Base-by-base conservation (phyloP, 2,797 vertebrate species). In the Potorous gilbertii region DNA sequence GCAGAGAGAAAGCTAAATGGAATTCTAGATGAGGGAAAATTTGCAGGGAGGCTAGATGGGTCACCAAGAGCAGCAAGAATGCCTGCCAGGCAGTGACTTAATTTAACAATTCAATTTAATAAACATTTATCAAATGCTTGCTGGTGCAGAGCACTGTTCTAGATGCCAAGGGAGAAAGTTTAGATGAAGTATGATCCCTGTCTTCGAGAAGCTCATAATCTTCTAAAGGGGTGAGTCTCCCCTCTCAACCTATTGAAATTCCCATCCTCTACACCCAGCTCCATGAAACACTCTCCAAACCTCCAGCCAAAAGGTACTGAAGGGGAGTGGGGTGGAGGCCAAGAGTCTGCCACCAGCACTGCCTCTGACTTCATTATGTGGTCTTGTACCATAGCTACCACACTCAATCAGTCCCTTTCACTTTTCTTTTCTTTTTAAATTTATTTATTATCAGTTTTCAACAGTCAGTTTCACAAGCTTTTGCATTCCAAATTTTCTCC, bases 11-110 rank as follows among this genome's bases (percentile, higher is more conserved):
- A 90, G 24, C 54, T 31, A 90, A 55, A 55, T 55, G 18, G 54
- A 55, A 90, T 87, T 87, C 74, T 87, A 90, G n/a, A 90, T 90
- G 54, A 54, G 90, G 28, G n/a, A 90, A 90, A 90, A 90, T 90
- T 90, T 2, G 13, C 52, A 90, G 52, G 54, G 31, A 90, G 56
- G 91, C 34, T 29, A 34, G 93, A 74, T 59, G 16, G 89, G 24
- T 74, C 93, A 62, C 28, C 54, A 90, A 55, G 54, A 90, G 54
- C 50, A 54, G 34, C 54, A 90, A 55, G 50, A 90, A 90, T 90
- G 90, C 74, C 74, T 87, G 74, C 90, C 54, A 90, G 90, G 90
- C 90, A 90, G 54, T 31, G 90, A 55, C 54, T 81, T 81, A 87
- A 87, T 87, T 87, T 40, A 87, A 87, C 74, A 87, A 87, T 87